Conservation (phyloP, 1,140 invertebrate species). For the Drosophila ambigua region DNA sequence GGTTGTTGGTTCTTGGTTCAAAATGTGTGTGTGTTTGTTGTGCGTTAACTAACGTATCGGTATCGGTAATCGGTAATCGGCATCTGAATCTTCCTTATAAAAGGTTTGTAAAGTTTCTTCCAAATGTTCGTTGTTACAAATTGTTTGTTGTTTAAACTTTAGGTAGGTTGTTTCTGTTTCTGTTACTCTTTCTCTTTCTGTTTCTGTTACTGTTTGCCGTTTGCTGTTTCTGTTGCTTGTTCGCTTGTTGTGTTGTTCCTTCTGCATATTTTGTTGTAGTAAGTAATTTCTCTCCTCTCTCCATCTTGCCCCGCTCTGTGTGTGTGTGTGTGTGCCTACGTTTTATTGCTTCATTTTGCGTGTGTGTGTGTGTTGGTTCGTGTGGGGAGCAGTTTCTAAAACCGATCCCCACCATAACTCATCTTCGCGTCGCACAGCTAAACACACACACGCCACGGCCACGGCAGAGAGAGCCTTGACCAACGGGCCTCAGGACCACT, state of each 20-base stretch:
- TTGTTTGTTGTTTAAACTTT: slow-evolving; percentile 57
- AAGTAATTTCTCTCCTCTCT: too few species aligned
- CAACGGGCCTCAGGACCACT: slow-evolving; percentile 11
- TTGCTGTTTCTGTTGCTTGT: slow-evolving; percentile 28
- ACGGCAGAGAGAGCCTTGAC: slow-evolving; percentile 11
- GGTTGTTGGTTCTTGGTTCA: slow-evolving; percentile 1
- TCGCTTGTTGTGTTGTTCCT: slow-evolving; percentile 25
- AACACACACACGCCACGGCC: slow-evolving; percentile 6
- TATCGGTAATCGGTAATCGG: not conserved
- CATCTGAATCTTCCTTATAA: not conserved
- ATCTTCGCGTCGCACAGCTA: not conserved
- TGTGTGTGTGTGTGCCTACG: too few species aligned
- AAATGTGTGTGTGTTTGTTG: slow-evolving; percentile 4
- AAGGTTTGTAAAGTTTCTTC: slow-evolving; percentile 48
- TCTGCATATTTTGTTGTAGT: slow-evolving; percentile 2
- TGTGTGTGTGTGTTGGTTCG: too few species aligned
- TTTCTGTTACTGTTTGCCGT: slow-evolving; percentile 23
- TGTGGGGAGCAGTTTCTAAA: slow-evolving; percentile 29
- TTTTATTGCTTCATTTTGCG: slow-evolving; percentile 15
- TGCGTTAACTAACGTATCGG: slow-evolving; percentile 34
- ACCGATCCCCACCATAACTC: slow-evolving; percentile 17
- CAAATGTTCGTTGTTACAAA: slow-evolving; percentile 50
- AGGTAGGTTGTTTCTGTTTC: slow-evolving; percentile 65
- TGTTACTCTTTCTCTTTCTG: too few species aligned
- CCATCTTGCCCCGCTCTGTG: not conserved